A percentile compares a stretch with the other conserved stretches of the same genome.
phyloP scores from a whole-genome alignment of 2,888 invertebrate species.

The Pseudanteris insignis region DNA sequence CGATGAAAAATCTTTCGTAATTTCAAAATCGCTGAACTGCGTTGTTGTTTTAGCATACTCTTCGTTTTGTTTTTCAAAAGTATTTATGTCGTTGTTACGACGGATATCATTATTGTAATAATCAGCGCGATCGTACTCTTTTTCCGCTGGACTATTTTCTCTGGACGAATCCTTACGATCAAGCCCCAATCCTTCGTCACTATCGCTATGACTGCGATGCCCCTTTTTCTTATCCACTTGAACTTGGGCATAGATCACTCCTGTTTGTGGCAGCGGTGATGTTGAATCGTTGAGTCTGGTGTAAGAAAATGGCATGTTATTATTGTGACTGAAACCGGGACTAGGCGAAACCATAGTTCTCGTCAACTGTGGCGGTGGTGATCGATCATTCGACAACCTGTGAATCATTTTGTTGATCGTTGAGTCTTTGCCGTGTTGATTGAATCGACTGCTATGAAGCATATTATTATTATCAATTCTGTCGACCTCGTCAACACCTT shows the following conservation, averaged over 20 bases:
- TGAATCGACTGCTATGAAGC: constrained; percentile 62
- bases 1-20: constrained; percentile 50
- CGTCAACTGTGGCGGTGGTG: constrained; percentile 74
- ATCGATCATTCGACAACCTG: constrained; percentile 77
- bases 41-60: constrained; percentile 48
- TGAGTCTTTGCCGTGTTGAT: constrained; percentile 55
- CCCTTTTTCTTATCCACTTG: constrained; percentile 68
- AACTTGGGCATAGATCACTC: constrained; percentile 82
- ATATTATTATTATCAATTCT: constrained; percentile 49
- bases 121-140: constrained; percentile 57
- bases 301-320: constrained; percentile 85
- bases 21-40: constrained; percentile 42
- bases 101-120: constrained; percentile 57
- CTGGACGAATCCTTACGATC: constrained; percentile 68
- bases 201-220: constrained; percentile 75
- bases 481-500: constrained; percentile 52
- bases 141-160: constrained; percentile 63
- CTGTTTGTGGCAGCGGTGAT: constrained; percentile 69
- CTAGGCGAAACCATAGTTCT: constrained; percentile 71
- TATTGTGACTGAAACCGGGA: constrained; percentile 73
- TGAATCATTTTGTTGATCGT: constrained; percentile 82
- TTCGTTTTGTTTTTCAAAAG: constrained; percentile 53
- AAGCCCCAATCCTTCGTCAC: constrained; percentile 82
- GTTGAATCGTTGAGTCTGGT: constrained; percentile 71
- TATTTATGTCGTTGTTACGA: constrained; percentile 60